These are phyloP conservation scores for Garrulus glandarius DNA, from an alignment of 2,797 vertebrate species.

Conservation along the genomic window DNA sequence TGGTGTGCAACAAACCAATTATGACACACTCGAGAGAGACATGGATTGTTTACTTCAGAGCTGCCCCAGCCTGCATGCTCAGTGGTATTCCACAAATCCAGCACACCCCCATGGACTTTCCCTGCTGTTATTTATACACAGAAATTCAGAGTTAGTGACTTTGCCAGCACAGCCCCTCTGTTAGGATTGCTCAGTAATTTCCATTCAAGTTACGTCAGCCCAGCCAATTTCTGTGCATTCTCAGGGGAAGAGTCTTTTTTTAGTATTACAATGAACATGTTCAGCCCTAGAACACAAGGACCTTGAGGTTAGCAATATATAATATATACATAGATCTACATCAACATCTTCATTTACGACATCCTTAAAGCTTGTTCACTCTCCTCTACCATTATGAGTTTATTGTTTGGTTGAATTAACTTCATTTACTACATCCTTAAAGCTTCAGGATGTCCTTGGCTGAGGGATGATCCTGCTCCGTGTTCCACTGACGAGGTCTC, in stretches of 20 bases:
- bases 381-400: background rate
- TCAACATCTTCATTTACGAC: background rate
- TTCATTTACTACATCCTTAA: background rate
- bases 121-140: background rate
- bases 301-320: background rate
- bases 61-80: background rate
- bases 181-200: background rate
- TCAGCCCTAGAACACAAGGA: background rate
- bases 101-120: background rate
- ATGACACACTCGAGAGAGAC: accelerated
- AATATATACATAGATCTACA: background rate
- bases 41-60: background rate
- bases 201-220: background rate
- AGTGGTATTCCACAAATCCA: background rate
- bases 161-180: background rate
- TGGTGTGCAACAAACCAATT: background rate
- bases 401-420: background rate
- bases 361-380: too few species aligned
- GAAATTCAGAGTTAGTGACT: background rate
- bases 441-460: background rate
- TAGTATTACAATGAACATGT: background rate
- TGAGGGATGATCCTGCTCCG: background rate
- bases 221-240: background rate
- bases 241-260: background rate
- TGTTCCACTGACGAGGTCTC: background rate